Conservation (phyloP, 2,113 vertebrate genomes). For the Jaculus jaculus region DNA sequence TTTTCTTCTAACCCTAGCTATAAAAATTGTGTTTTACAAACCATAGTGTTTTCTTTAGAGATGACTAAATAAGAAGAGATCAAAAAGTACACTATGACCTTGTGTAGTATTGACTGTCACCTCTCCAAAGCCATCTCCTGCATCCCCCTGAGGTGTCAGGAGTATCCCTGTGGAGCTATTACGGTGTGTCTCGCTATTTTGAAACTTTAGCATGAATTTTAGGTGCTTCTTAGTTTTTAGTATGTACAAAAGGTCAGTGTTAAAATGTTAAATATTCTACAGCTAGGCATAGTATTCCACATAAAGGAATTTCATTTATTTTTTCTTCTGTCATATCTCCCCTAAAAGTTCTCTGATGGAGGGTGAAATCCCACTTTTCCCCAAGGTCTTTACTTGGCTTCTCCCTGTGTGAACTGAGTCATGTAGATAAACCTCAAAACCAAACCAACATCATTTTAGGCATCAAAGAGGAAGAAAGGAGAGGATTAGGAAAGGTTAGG, state of each 20-base stretch:
- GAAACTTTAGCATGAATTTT: constrained; percentile 20
- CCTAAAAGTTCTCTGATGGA: neutral
- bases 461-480: neutral
- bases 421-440: neutral
- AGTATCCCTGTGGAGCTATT: neutral
- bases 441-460: neutral
- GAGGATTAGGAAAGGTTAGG: neutral
- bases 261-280: constrained; percentile 13
- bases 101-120: neutral
- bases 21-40: constrained; percentile 47
- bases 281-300: neutral
- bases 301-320: neutral
- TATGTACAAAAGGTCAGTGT: neutral
- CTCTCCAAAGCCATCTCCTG: constrained; percentile 31
- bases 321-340: neutral
- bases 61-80: neutral
- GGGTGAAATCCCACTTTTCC: neutral
- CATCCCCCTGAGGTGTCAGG: neutral
- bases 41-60: constrained; percentile 1
- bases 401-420: neutral
- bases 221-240: neutral
- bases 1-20: constrained; percentile 32
- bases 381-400: neutral
- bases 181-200: neutral
- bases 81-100: neutral